Percentiles rank a stretch among this genome's conserved stretches.
These are phyloP conservation scores for Piscicola geometra DNA, from an alignment of 2,888 invertebrate species.

Conservation along the genomic window DNA sequence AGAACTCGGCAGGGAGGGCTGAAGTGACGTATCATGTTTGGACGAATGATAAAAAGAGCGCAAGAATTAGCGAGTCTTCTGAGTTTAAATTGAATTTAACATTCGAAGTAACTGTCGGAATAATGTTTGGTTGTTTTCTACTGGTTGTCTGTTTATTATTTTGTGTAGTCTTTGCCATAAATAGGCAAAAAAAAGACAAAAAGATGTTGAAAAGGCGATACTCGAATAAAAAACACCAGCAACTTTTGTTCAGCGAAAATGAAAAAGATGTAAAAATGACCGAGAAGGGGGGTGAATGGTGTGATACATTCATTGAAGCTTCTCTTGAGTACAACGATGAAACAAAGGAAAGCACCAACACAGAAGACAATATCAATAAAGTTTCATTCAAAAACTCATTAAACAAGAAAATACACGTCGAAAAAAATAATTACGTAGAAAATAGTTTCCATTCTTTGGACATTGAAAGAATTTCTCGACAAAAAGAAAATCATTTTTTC, in stretches of 20 bases:
- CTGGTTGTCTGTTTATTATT: conserved; percentile 17
- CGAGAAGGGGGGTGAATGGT: not conserved
- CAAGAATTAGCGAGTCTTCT: not conserved
- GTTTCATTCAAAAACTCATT: not conserved
- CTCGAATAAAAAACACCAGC: conserved; percentile 26
- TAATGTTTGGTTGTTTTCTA: conserved; percentile 20
- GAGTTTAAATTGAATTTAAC: conserved; percentile 3
- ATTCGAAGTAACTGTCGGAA: conserved; percentile 26
- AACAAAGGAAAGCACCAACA: not conserved
- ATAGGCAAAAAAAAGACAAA: conserved; percentile 5
- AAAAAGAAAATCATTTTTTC: not conserved
- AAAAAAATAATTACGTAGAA: not conserved
- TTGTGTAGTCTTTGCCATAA: conserved; percentile 12
- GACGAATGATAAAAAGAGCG: conserved; percentile 17
- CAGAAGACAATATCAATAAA: not conserved
- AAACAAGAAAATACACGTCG: not conserved
- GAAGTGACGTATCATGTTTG: conserved; percentile 42
- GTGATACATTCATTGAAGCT: conserved; percentile 3
- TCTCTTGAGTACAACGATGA: not conserved
- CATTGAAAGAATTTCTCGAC: not conserved
- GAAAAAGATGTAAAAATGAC: conserved; percentile 8
- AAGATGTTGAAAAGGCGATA: conserved; percentile 22
- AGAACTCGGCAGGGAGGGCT: conserved; percentile 40
- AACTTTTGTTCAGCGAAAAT: conserved; percentile 15
- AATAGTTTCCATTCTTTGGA: conserved; percentile 1